Conservation (phyloP, 2,888 invertebrate genomes). For the Apeira syringaria region DNA sequence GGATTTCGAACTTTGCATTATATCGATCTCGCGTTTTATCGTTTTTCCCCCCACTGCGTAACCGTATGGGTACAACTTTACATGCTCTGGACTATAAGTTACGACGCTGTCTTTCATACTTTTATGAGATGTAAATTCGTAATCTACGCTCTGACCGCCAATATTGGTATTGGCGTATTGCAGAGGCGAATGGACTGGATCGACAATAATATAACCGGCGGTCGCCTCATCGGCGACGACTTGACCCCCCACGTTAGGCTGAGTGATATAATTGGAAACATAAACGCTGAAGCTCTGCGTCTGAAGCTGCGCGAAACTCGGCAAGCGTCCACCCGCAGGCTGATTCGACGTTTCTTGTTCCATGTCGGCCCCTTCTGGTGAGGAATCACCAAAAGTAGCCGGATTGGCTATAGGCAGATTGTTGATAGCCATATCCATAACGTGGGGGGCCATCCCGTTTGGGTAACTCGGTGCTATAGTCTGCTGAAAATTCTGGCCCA, state of each 20-base stretch:
- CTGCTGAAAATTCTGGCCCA: constrained; percentile 84
- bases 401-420: constrained; percentile 87
- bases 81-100: constrained; percentile 60
- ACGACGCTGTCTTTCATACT: constrained; percentile 62
- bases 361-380: constrained; percentile 75
- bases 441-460: constrained; percentile 94
- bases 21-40: constrained; percentile 64
- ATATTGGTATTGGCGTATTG: constrained; percentile 65
- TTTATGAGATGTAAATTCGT: constrained; percentile 64
- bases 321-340: constrained; percentile 78
- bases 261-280: constrained; percentile 83
- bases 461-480: constrained; percentile 88
- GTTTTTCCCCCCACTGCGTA: constrained; percentile 70
- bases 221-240: constrained; percentile 80
- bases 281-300: constrained; percentile 82
- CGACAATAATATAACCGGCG: constrained; percentile 74
- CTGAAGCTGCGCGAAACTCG: constrained; percentile 87
- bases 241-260: constrained; percentile 92
- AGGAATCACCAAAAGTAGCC: constrained; percentile 92
- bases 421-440: constrained; percentile 90
- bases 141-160: constrained; percentile 60
- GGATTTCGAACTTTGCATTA: constrained; percentile 51
- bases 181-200: constrained; percentile 64
- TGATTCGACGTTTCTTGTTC: constrained; percentile 72
- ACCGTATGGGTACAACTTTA: constrained; percentile 64